These are phyloP conservation scores for Nemopilema nomurai DNA, from an alignment of 30 jellyfish, hydroid and myxozoan genomes.

Conservation along the genomic window DNA sequence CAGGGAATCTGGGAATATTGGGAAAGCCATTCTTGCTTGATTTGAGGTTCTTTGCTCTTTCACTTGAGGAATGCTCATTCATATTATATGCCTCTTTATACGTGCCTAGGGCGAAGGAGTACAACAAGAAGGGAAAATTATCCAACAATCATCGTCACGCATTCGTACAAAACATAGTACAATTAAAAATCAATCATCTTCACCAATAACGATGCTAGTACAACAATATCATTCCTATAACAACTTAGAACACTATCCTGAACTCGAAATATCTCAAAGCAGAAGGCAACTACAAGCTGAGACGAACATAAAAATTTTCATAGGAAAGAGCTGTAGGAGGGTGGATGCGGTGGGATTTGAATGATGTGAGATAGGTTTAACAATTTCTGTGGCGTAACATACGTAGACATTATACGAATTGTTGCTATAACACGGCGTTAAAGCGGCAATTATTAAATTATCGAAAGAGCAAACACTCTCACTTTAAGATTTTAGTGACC, in stretches of 20 bases:
- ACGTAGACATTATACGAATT: neutral
- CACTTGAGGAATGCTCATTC: no score
- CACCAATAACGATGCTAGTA: neutral
- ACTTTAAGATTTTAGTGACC: no score
- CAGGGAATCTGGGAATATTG: no score
- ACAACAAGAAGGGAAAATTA: no score
- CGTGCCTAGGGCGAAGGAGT: no score
- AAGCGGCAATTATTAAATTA: no score
- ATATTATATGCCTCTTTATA: no score
- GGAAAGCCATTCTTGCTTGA: no score
- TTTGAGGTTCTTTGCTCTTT: no score
- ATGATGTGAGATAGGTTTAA: neutral
- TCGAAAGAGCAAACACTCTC: no score
- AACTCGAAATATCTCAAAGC: neutral
- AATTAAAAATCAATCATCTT: neutral
- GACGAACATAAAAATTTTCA: neutral
- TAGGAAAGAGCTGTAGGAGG: neutral
- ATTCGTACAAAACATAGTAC: conserved; percentile 29
- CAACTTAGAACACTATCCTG: neutral
- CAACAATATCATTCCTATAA: neutral
- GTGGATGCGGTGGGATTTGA: neutral
- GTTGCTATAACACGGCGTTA: neutral
- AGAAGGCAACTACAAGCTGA: neutral
- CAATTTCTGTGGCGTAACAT: neutral
- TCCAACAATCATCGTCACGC: neutral